phyloP scores from a whole-genome alignment of 2,888 invertebrate species.

The Gymnosoma rotundatum region DNA sequence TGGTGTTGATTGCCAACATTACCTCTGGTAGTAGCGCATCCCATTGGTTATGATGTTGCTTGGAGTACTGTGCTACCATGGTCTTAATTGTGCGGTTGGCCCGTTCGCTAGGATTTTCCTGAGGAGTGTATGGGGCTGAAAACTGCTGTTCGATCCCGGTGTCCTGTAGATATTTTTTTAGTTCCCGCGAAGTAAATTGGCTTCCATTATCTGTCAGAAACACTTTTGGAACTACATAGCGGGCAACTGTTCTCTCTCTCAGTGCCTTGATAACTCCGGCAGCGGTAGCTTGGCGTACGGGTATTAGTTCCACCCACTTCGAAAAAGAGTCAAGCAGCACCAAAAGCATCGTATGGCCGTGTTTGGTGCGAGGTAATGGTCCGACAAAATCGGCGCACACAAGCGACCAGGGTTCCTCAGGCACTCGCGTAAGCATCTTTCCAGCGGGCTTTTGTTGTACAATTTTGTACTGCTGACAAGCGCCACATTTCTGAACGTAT shows the following conservation, averaged over 20 bases:
- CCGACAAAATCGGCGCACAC: background rate
- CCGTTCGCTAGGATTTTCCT: background rate
- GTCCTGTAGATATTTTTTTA: background rate
- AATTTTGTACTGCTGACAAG: background rate
- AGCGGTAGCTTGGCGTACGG: background rate
- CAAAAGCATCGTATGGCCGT: background rate
- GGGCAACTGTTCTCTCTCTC: no score
- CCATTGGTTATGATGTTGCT: background rate
- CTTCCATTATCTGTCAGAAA: no score
- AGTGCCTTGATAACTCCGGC: background rate
- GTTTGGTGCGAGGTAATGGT: background rate
- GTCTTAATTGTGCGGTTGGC: background rate
- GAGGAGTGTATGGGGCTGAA: conserved; percentile 16
- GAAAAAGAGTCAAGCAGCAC: background rate
- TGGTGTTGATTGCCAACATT: conserved; percentile 9
- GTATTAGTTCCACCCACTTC: background rate
- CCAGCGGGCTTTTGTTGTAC: background rate
- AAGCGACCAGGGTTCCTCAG: background rate
- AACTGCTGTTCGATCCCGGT: background rate
- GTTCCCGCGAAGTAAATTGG: no score
- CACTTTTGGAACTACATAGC: no score
- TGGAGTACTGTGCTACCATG: background rate
- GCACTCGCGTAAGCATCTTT: background rate
- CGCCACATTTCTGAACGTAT: background rate
- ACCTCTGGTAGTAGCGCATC: conserved; percentile 3